Conservation (phyloP, 2,797 vertebrate genomes). For the Silurus aristotelis region DNA sequence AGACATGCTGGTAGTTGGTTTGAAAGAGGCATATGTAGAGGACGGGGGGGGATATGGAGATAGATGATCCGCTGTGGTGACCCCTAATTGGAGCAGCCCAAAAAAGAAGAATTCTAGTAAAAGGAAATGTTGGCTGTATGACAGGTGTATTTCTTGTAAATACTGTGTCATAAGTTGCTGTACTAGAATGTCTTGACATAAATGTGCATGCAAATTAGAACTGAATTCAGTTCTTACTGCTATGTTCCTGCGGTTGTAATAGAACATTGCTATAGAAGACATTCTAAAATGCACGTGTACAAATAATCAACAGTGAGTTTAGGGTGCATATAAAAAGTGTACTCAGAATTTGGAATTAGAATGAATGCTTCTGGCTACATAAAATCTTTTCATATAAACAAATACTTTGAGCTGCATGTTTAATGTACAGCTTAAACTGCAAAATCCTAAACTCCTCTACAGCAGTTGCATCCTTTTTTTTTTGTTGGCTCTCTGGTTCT, state of each 20-base stretch:
- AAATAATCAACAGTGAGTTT: not conserved
- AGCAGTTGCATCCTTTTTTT: not conserved
- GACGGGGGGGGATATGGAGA: too few species aligned
- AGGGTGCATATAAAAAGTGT: too few species aligned
- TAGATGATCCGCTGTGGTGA: too few species aligned
- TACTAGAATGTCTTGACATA: not conserved
- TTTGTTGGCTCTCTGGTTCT: not conserved
- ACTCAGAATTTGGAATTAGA: not conserved
- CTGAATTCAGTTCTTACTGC: not conserved
- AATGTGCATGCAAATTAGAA: not conserved
- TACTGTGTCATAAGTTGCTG: not conserved
- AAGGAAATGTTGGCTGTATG: not conserved
- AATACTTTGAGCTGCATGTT: not conserved
- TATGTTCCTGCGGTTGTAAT: not conserved
- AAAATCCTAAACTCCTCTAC: not conserved
- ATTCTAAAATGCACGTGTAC: not conserved
- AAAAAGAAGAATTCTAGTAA: too few species aligned
- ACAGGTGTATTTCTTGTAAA: not conserved
- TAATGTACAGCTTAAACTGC: not conserved
- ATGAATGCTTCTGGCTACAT: not conserved
- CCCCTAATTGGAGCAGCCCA: too few species aligned
- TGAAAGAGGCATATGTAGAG: too few species aligned
- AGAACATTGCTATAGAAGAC: not conserved
- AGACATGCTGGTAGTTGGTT: too few species aligned
- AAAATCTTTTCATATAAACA: not conserved